These are phyloP conservation scores for Limenitis camilla DNA, from an alignment of 2,888 invertebrate species.

Conservation along the genomic window DNA sequence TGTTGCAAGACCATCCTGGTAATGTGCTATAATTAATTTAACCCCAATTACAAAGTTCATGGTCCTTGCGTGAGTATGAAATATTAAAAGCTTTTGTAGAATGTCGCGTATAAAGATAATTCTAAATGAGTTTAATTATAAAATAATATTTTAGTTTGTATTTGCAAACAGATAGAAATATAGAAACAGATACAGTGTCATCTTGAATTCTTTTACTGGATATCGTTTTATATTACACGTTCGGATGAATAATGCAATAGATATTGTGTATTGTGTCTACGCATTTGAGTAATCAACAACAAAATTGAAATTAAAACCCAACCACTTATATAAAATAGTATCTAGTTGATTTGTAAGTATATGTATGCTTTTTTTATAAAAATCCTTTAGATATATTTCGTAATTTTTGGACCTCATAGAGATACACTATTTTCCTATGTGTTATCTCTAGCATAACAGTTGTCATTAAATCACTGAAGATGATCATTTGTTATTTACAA, in stretches of 20 bases:
- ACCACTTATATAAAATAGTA: too few species aligned
- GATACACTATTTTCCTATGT: too few species aligned
- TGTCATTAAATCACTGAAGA: too few species aligned
- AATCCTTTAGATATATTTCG: too few species aligned
- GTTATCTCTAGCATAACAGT: too few species aligned
- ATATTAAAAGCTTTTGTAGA: background rate
- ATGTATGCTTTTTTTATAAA: too few species aligned
- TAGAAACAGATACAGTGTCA: too few species aligned
- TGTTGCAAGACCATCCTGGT: constrained; percentile 37
- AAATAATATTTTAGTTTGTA: background rate
- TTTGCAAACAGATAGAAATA: background rate
- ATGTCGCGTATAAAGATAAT: background rate
- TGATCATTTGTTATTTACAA: too few species aligned
- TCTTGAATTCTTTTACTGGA: background rate
- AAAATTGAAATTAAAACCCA: constrained; percentile 2
- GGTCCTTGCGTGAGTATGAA: constrained; percentile 2
- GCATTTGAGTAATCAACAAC: constrained; percentile 30
- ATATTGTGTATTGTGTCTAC: constrained; percentile 27
- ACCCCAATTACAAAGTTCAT: constrained; percentile 52
- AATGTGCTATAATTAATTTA: constrained; percentile 63
- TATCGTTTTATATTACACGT: constrained; percentile 6
- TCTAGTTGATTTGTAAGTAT: background rate
- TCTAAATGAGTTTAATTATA: background rate
- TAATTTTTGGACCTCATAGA: too few species aligned
- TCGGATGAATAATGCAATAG: constrained; percentile 34